phyloP scores from a whole-genome alignment of 2,888 invertebrate genomes.

The Campoplex capitator region DNA sequence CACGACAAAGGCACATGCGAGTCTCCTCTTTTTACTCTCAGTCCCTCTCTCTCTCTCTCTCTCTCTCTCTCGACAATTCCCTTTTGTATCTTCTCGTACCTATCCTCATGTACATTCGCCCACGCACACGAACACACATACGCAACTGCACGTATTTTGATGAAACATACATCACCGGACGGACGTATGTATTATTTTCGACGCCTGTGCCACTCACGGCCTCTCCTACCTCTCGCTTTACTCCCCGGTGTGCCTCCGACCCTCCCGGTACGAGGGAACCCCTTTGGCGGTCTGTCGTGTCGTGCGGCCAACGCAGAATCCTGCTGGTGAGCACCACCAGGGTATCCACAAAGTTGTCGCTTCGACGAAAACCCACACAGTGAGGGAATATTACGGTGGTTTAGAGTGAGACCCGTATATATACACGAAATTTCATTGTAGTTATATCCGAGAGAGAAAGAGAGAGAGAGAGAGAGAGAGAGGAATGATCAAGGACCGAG shows the following conservation, averaged over 20 bases:
- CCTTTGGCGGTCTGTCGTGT: conserved; percentile 57
- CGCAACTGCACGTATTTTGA: background rate
- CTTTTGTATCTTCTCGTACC: conserved; percentile 46
- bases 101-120: background rate
- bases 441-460: conserved; percentile 6
- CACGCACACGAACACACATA: conserved; percentile 4
- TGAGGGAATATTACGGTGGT: conserved; percentile 5
- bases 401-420: conserved; percentile 20
- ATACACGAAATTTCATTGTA: conserved; percentile 59
- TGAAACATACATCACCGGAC: conserved; percentile 8
- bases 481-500: conserved; percentile 47
- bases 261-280: conserved; percentile 37
- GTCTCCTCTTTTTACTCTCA: conserved; percentile 28
- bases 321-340: conserved; percentile 32
- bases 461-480: conserved; percentile 13
- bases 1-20: conserved; percentile 76
- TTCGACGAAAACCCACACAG: conserved; percentile 50
- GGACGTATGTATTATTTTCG: conserved; percentile 53
- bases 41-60: conserved; percentile 1
- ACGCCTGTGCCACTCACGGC: conserved; percentile 58
- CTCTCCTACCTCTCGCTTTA: conserved; percentile 8
- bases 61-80: conserved; percentile 8
- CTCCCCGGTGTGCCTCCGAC: conserved; percentile 12
- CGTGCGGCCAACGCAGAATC: conserved; percentile 38
- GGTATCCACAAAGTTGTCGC: conserved; percentile 66